Conservation (phyloP, 2,113 vertebrate species). For the Thryonomys swinderianus region DNA sequence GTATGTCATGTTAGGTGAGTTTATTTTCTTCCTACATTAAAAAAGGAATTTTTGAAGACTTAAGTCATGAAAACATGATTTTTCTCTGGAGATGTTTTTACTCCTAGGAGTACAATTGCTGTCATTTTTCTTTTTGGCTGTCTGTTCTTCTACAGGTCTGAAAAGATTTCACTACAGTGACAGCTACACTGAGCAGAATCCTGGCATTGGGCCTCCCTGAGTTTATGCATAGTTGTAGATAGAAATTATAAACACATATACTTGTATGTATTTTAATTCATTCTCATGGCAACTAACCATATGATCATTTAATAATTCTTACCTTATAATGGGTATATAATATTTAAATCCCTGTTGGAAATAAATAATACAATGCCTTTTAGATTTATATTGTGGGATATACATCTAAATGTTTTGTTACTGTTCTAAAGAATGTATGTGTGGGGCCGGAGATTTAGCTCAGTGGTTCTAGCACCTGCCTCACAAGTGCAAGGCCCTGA, state of each 20-base stretch:
- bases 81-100: not conserved
- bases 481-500: too few relatives aligned
- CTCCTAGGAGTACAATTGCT: not conserved
- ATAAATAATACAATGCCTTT: not conserved
- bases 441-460: too few relatives aligned
- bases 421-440: not conserved
- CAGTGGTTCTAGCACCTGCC: too few relatives aligned
- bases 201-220: not conserved
- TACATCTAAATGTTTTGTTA: not conserved
- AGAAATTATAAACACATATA: slow-evolving; percentile 17
- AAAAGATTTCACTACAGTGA: not conserved
- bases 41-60: not conserved
- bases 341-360: not conserved
- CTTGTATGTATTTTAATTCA: not conserved
- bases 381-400: not conserved
- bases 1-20: not conserved
- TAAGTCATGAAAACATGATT: not conserved
- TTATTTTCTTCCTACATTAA: not conserved
- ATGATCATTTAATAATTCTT: not conserved
- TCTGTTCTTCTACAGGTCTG: not conserved
- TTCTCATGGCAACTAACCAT: not conserved
- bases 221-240: not conserved
- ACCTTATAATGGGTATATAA: not conserved
- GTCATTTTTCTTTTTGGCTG: not conserved
- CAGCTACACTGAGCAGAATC: not conserved